A percentile compares a stretch with the other conserved stretches of the same genome.
These are phyloP conservation scores for Grallaria varia DNA, from an alignment of 2,113 vertebrate species.

Conservation along the genomic window DNA sequence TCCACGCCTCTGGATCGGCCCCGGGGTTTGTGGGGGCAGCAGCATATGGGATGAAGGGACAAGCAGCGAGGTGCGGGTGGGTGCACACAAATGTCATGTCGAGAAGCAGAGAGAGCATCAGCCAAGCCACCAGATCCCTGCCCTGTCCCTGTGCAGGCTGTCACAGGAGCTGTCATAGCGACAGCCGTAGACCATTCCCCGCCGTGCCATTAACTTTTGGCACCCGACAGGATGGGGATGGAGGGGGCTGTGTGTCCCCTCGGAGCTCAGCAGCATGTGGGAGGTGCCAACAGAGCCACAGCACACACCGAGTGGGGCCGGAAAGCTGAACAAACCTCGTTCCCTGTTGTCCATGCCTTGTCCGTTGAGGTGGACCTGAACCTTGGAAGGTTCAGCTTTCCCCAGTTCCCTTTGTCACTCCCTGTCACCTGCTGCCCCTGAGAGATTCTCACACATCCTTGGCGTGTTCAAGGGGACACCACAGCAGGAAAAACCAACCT, in stretches of 20 bases:
- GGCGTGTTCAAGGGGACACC: background rate
- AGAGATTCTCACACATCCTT: background rate
- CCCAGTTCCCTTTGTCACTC: background rate
- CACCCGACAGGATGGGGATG: background rate
- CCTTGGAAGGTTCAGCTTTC: background rate
- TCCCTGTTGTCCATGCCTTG: background rate
- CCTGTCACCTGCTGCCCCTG: fast-evolving
- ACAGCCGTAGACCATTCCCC: background rate
- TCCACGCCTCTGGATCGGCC: background rate
- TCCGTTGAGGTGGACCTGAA: fast-evolving
- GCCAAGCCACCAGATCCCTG: background rate
- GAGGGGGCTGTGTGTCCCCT: background rate
- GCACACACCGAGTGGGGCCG: fast-evolving
- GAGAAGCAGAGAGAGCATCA: background rate
- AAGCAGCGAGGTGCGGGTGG: background rate
- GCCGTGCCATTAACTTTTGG: background rate
- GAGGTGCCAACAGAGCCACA: background rate
- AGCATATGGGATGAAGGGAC: fast-evolving
- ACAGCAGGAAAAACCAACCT: fast-evolving
- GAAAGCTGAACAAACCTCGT: background rate
- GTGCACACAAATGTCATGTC: background rate
- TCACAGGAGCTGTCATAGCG: background rate
- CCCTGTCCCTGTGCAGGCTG: background rate
- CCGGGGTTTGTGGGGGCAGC: background rate
- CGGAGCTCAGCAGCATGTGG: fast-evolving